Base-by-base conservation (phyloP, 1,140 invertebrate species). In the Drosophila nebulosa region DNA sequence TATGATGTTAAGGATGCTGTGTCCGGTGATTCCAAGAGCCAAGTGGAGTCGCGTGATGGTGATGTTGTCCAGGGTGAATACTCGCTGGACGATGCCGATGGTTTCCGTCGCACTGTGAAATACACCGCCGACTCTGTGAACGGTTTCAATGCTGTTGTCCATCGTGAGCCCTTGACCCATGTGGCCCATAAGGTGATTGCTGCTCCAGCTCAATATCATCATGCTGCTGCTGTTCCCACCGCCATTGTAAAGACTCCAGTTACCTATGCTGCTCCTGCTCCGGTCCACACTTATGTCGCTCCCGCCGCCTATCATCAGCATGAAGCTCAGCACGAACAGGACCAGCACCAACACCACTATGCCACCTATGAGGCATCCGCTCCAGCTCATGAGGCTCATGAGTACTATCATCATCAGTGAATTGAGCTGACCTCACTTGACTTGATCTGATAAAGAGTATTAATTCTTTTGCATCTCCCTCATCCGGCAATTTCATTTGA, bases 11-110 rank as follows among this genome's bases (percentile, higher is more conserved):
- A 93, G 77, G 93, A 94, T 79, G 90, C 92, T 9, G 78, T 92
- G 58, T 94, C 92, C 56, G 93, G 94, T 1, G 93, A 94, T 74
- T 92, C 92, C 68, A 94, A 94, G 91, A 92, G 91, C 60, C 93
- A 94, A 70, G 90, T 92, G 64, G 94, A 94, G 91, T 92, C 90
- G 53, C 91, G 94, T 24, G 92, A 93, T n/a, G 94, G 94, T 12
- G 94, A 94, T 81, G 91, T 92, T 9, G 93, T 94, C 35, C 92
- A 91, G 69, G 91, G 80, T 27, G 79, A 84, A 81, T 83, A 89
- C 78, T 79, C 92, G 7, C 51, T 90, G 66, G 74, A 90, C 18
- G 92, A 92, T 74, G 89, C 90, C 55, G 90, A 90, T 70, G 92
- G 92, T 21, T 90, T 83, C 74, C 83, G 88, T 60, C 80, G 92